Evolutionary conservation across 2,797 vertebrate genomes (phyloP), one percentile per base, ranked within the genome.

Genomic region (Geotrypetes seraphini): DNA sequence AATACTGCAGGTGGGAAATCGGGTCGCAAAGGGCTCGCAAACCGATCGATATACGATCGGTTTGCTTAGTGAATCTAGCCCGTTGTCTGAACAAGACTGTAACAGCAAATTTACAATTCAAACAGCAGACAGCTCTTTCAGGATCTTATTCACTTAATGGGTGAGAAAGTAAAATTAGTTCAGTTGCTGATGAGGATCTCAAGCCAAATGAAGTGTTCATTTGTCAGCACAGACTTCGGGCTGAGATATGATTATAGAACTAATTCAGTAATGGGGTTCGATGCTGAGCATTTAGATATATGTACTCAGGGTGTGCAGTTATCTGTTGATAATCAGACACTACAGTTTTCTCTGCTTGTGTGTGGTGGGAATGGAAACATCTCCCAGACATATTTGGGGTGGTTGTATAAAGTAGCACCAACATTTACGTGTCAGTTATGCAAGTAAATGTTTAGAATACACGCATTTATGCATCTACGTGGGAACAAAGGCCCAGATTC

Each of bases 161-260:
- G 71, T 80, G 77, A 79, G 76, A 82, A 83, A 81, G 82, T 83
- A 81, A 85, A 81, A 80, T 83, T 83, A 81, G 82, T 81, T 85
- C 78, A 75, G 71, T 78, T 74, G 78, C 78, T 81, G 82, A 84
- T 83, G 82, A 81, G 79, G 73, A 84, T 76, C 79, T 83, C 83
- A 72, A 85, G 82, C 79, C 78, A 84, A 83, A 83, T 81, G 78
- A 84, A 83, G 80, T 83, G 80, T 85, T 85, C 82, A 84, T 84
- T 84, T 85, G 82, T 83, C 80, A 84, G 79, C 77, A 81, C 67
- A 77, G 75, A 76, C 77, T 79, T 79, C 74, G 73, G 76, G 77
- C 75, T 73, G 73, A 79, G 78, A 83, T 79, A 79, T 81, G 79
- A 83, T 84, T 85, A 83, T 81, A 81, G 75, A 78, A 79, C 77